Percentiles rank a stretch among this genome's conserved stretches.
Conservation (phyloP, 2,113 vertebrate genomes). For the Percina caprodes region DNA sequence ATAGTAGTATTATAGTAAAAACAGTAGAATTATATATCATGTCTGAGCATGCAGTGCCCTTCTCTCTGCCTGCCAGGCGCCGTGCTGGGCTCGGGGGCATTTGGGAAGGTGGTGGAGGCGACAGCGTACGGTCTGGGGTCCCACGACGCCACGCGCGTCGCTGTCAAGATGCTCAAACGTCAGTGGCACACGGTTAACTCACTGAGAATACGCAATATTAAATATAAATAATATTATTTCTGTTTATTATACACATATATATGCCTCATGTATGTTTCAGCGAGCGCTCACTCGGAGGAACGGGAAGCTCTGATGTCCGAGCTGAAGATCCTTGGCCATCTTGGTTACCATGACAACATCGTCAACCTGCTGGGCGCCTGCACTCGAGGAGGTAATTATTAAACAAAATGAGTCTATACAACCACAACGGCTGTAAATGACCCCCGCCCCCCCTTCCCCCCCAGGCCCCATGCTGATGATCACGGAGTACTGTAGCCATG, state of each 20-base stretch:
- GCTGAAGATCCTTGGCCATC: conserved; percentile 97
- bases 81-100: conserved; percentile 94
- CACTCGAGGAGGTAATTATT: conserved; percentile 88
- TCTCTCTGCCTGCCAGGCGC: conserved; percentile 83
- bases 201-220: no score
- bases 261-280: conserved; percentile 71
- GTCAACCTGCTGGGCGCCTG: conserved; percentile 97
- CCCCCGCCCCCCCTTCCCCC: no score
- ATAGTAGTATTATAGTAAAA: no score
- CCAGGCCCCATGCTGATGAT: conserved; percentile 96
- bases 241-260: rapidly evolving
- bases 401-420: background rate
- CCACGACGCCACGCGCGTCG: conserved; percentile 89
- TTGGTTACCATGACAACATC: conserved; percentile 95
- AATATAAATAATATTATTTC: no score
- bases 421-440: no score
- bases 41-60: no score
- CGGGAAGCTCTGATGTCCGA: conserved; percentile 97
- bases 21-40: no score
- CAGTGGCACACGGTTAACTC: conserved; percentile 58
- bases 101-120: conserved; percentile 96
- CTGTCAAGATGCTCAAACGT: conserved; percentile 99
- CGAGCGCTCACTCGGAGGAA: conserved; percentile 92
- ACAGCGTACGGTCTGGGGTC: conserved; percentile 92
- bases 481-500: conserved; percentile 96